Base-by-base conservation (phyloP, 2,888 invertebrate genomes). In the Tipula helvola region DNA sequence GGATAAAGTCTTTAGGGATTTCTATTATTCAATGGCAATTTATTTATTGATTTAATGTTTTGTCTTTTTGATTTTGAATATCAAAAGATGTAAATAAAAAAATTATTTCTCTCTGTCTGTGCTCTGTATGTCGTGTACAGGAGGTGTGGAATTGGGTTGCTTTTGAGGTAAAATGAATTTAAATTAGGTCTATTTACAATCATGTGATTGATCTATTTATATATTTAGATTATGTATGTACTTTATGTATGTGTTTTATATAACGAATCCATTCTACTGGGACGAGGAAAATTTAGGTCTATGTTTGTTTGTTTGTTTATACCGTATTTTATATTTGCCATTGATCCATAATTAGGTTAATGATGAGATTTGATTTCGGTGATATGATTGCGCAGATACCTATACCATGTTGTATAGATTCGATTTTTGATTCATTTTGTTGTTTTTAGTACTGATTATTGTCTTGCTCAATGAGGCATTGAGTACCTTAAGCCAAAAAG, bases 11-110 rank as follows among this genome's bases (percentile, higher is more conserved):
- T 71, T 71, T 71, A 28, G 71, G 71, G 71, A 71, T 71, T 71
- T 71, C 71, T 18, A 28, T 71, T 71, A 71, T 71, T 71, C 71
- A 71, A 71, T 71, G 71, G 71, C 28, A 71, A 71, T 71, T 71
- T 71, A 71, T 71, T 71, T 71, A 71, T 71, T 71, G 71, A 71
- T 71, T 71, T 71, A 71, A 71, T 71, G 71, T 71, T 71, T 71
- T 71, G 71, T 71, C 71, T 71, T 71, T 71, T 71, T 71, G 71
- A 71, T 71, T 71, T 71, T 71, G 71, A 71, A 71, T 71, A 28
- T 71, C 71, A 71, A 71, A 71, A 71, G 71, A 71, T 10, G 28
- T 71, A 71, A 52, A 52, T 71, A 52, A 52, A 52, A 52, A 52
- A 52, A 44, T 52, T 13, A 52, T 52, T 28, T 71, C 10, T 71